Base-by-base conservation (phyloP, 1,140 invertebrate genomes). In the Drosophila busckii region DNA sequence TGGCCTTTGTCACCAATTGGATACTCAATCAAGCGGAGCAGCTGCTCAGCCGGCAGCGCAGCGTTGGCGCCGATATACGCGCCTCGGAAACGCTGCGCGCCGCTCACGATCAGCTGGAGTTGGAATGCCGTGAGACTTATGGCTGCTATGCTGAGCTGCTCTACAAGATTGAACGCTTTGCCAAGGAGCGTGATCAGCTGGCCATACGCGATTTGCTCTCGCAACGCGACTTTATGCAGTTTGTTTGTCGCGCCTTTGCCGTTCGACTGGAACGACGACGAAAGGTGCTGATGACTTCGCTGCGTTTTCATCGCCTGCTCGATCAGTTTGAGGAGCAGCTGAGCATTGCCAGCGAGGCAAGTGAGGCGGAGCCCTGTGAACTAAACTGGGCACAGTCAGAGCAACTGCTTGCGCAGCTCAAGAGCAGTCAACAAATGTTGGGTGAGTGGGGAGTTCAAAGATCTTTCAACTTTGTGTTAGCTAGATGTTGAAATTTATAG, bases 211-310 rank as follows among this genome's bases (percentile, higher is more conserved):
- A 93, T 76, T 73, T 93, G 3, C 88, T 91, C 7, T 91, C 91
- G 0, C 92, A 93, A 53, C 88, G 91, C 55, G 92, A 93, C 67
- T 93, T 93, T 73, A 94, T 95, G 93, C 92, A 95, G 86, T 94
- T 93, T 54, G 92, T 94, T 0, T 94, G 92, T 65, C 90, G 93
- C 38, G 94, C 92, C 69, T 95, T 94, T 73, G 94, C 94, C 0
- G 91, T 90, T 15, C 89, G 94, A n/a, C 83, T 95, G 32, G 93
- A 95, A 68, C 89, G 93, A 25, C 86, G 94, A 17, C 87, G 93
- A 49, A 94, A 93, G 67, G 89, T 94, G n/a, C 84, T 95, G 3
- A 93, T 94, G 28, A 93, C 93, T 2, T 94, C 93, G 1, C 88
- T 93, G 46, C 87, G 93, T 66, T 95, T 95, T 85, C 94, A 94